Percentiles rank a stretch among this genome's conserved stretches.
These are phyloP conservation scores for Vanessa tameamea DNA, from an alignment of 1,140 invertebrate species.

Conservation along the genomic window DNA sequence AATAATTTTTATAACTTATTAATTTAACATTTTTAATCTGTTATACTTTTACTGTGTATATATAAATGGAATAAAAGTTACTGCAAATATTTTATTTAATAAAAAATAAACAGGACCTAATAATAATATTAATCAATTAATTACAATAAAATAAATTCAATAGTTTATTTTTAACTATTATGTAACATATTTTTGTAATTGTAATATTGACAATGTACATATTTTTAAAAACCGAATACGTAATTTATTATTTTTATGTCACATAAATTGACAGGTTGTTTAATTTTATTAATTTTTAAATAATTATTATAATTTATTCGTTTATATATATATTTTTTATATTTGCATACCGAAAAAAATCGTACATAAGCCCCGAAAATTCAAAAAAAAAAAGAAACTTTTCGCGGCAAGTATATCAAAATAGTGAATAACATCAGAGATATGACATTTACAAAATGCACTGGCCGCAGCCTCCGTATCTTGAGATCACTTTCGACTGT, in stretches of 20 bases:
- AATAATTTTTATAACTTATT: too few species aligned
- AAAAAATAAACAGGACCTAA: too few species aligned
- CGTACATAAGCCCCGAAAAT: background rate
- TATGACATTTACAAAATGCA: slow-evolving; percentile 39
- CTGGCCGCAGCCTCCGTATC: slow-evolving; percentile 47
- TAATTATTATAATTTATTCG: background rate
- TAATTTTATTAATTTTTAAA: background rate
- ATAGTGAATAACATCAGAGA: background rate
- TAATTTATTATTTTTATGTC: too few species aligned
- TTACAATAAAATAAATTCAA: too few species aligned
- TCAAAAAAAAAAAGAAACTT: background rate
- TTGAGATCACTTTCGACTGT: slow-evolving; percentile 51
- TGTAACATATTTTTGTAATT: background rate
- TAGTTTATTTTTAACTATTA: background rate
- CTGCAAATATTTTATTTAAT: too few species aligned
- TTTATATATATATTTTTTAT: background rate
- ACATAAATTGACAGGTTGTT: background rate
- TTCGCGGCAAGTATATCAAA: background rate
- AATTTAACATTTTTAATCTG: too few species aligned
- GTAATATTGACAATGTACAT: background rate
- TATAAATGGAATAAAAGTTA: too few species aligned
- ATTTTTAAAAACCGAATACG: background rate
- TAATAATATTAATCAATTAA: too few species aligned
- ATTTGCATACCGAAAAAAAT: background rate
- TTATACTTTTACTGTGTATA: too few species aligned